Evolutionary conservation across 2,888 invertebrate species (phyloP), one percentile per base, ranked within the genome.

Genomic region (Drosophila lutescens): DNA sequence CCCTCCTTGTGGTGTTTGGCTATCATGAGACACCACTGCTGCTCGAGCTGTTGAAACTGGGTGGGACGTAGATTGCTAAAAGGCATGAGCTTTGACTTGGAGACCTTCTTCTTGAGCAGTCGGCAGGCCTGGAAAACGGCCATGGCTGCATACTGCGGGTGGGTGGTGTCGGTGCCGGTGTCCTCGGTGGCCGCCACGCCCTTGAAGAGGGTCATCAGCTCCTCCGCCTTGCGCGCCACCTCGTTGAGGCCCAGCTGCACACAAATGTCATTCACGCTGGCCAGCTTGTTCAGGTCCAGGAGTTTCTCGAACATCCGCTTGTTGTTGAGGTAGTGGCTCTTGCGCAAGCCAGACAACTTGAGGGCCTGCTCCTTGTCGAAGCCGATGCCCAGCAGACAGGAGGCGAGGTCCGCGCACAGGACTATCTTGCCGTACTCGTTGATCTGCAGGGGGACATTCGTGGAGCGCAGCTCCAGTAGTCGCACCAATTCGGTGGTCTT

Each of bases 121-220:
- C 94, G 94, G 91, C 95, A 94, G 26, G 95, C 94, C 74, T 94
- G 94, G 83, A 93, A 94, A 0, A 95, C 94, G 2, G 95, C 94
- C 93, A 94, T 94, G 50, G 94, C 93, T 1, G 93, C 93, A 91
- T 95, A 95, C 77, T 95, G 95, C 0, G 95, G 95, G 80, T 95
- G 93, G 51, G 91, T 92, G 20, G 94, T 84, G 83, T 95, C 94
- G 23, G 93, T 86, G 91, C 93, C 93, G 80, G 92, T 90, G 30
- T 72, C 74, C 74, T 93, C 93, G 34, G 90, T 88, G 9, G 75
- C 72, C 38, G 79, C 57, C 2, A 80, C 47, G 0, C 89, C 92
- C 77, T 92, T 93, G 77, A 94, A 95, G 46, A 93, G 91, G 0
- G 92, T 85, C 0, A 95, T 89, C 40, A 95, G 93, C 38, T 92